Conservation (phyloP, 1,140 invertebrate species). For the Heliothis subflexa region DNA sequence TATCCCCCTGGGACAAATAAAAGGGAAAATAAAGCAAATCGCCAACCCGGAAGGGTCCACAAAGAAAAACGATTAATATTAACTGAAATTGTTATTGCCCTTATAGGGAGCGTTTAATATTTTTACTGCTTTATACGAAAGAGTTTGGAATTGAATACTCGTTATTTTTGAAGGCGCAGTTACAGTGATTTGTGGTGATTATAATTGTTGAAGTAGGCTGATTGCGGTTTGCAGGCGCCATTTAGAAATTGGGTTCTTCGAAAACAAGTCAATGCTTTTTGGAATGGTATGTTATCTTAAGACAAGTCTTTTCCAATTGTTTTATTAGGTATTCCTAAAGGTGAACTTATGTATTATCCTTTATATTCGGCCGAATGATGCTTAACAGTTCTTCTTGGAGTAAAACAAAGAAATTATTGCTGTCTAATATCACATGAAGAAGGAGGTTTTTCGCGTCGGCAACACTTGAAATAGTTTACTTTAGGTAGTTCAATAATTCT, state of each 20-base stretch:
- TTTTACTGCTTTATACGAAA: constrained; percentile 75
- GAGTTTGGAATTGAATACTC: constrained; percentile 69
- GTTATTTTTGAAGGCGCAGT: constrained; percentile 52
- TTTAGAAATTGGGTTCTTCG: neutral
- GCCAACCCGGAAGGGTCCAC: constrained; percentile 75
- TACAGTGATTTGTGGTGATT: constrained; percentile 43
- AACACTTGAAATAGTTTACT: no score
- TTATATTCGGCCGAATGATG: neutral
- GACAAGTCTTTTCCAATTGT: no score
- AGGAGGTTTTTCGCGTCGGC: no score
- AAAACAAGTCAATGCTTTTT: neutral
- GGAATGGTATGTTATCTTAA: neutral
- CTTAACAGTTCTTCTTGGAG: no score
- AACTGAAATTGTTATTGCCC: constrained; percentile 83
- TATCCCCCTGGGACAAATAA: constrained; percentile 79
- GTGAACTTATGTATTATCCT: no score
- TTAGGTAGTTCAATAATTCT: no score
- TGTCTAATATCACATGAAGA: no score
- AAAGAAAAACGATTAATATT: constrained; percentile 86
- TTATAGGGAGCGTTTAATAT: constrained; percentile 76
- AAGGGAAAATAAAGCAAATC: constrained; percentile 83
- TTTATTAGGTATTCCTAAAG: no score
- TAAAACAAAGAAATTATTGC: no score
- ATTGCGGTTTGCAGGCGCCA: neutral
- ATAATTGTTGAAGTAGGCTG: constrained; percentile 53